Conservation (phyloP, 1,140 invertebrate species). For the Proctacanthus coquilletti region DNA sequence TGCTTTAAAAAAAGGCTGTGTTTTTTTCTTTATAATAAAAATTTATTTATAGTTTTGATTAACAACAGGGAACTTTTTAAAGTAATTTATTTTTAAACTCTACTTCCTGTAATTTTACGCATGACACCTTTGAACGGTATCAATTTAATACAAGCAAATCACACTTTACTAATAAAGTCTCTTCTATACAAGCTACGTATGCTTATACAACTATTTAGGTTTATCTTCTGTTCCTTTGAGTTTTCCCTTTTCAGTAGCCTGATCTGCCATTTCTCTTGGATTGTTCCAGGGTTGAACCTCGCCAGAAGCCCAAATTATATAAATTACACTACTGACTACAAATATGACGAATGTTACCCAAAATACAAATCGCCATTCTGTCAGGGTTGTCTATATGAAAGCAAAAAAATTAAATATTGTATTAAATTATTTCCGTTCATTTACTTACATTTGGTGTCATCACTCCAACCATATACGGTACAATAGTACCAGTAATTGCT, state of each 20-base stretch:
- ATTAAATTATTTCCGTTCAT: constrained; percentile 1
- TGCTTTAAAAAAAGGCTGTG: no score
- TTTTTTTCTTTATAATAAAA: no score
- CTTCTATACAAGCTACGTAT: no score
- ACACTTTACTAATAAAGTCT: no score
- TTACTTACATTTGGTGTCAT: constrained; percentile 53
- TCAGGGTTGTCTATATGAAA: constrained; percentile 45
- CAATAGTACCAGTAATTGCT: constrained; percentile 62
- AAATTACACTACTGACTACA: constrained; percentile 54
- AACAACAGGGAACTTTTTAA: no score
- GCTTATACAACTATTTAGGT: no score
- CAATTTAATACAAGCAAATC: no score
- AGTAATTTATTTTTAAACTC: no score
- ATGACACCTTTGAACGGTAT: no score
- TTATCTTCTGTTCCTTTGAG: no score
- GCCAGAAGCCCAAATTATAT: constrained; percentile 51
- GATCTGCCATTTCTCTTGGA: constrained; percentile 15
- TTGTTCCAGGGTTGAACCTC: constrained; percentile 57
- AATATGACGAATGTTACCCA: constrained; percentile 65
- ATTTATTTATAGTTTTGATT: no score
- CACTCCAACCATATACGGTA: constrained; percentile 59
- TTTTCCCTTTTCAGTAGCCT: constrained; percentile 8
- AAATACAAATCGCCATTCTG: constrained; percentile 68
- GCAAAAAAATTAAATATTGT: constrained; percentile 15
- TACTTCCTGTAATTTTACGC: no score